Evolutionary conservation across 2,113 vertebrate genomes (phyloP).

Genomic region (Chiloscyllium plagiosum): DNA sequence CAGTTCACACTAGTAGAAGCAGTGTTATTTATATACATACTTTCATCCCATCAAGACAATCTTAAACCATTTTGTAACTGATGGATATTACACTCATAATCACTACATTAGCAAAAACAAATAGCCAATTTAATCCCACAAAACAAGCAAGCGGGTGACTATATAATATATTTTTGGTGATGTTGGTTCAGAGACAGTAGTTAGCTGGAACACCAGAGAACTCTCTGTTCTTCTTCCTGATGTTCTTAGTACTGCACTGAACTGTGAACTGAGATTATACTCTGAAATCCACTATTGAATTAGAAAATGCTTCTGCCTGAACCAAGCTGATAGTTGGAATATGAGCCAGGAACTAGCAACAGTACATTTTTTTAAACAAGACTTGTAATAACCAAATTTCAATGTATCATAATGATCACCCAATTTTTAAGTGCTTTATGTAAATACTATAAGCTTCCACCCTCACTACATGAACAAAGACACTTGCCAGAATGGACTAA

Average conservation of each 20-base stretch:
- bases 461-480: neutral
- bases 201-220: neutral
- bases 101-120: neutral
- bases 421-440: neutral
- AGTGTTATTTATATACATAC: neutral
- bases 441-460: neutral
- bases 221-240: neutral
- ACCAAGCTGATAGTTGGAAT: neutral
- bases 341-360: neutral
- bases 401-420: neutral
- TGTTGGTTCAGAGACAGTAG: neutral
- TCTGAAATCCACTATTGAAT: neutral
- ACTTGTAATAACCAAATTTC: neutral
- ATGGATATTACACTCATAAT: neutral
- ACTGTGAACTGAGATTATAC: neutral
- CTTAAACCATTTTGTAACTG: neutral
- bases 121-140: neutral
- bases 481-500: neutral
- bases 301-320: neutral
- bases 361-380: neutral
- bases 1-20: neutral
- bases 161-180: neutral
- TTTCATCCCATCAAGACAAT: neutral
- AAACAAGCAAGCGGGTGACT: neutral
- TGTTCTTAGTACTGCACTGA: neutral